Evolutionary conservation across 2,113 vertebrate species (phyloP), one percentile per base, ranked within the genome.

Genomic region (Phaethon lepturus): DNA sequence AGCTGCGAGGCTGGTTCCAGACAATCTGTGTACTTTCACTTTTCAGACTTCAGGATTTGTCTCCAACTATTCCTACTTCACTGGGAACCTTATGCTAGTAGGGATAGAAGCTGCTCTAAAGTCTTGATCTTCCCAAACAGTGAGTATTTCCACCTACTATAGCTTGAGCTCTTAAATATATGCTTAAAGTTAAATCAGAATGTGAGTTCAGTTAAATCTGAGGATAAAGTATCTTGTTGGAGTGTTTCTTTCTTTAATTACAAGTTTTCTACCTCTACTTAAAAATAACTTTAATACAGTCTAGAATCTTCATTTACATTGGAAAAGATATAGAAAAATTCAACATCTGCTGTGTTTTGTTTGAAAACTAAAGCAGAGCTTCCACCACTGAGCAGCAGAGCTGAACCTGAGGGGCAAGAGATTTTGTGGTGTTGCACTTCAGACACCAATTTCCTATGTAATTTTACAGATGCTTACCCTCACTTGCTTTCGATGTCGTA

Each of bases 391-490:
- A 96, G 90, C 13, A 72, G 71, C 53, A 85, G 29, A 49, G 42
- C 59, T 79, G 79, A 87, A 86, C n/a, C 44, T 31, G 75, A 88
- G 45, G 53, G 33, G 55, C 35, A 80, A 79, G 63, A 62, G 49
- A 52, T 49, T 74, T 52, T 60, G 19, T 19, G 50, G 38, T 60
- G 17, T 25, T 85, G 20, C n/a, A 68, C 40, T 83, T 88, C 44
- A 83, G 75, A 60, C 28, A 60, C 2, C 1, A 72, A 79, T 60
- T 56, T 56, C 23, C 75, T 14, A 56, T 2, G 1, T 24, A 64
- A 88, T 94, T 94, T 89, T 78, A 67, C 52, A 87, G 60, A 49
- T n/a, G 26, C 7, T 83, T 91, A 69, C 40, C 53, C 49, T 63
- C 44, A 38, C 40, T 72, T 42, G 3, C 20, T 78, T 67, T 45